Percentiles rank a stretch among this genome's conserved stretches.
phyloP scores from a whole-genome alignment of 2,888 invertebrate genomes.

The Magallana nippona region DNA sequence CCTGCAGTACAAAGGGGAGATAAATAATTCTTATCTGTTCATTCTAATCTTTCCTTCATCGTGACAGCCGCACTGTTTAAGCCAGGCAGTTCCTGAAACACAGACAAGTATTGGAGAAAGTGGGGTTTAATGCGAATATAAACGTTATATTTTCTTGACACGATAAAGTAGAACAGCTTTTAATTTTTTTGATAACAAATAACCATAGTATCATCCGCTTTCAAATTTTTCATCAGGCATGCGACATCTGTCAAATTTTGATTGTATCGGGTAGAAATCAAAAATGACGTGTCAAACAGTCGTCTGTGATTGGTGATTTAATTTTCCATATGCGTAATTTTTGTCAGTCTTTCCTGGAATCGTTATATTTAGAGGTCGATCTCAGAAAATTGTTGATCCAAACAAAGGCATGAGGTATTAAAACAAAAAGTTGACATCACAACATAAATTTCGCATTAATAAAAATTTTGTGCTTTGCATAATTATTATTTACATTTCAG shows the following conservation, averaged over 20 bases:
- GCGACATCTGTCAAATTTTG: neutral
- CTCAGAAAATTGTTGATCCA: too few relatives aligned
- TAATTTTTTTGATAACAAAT: slow-evolving; percentile 21
- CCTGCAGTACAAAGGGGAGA: slow-evolving; percentile 14
- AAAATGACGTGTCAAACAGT: too few relatives aligned
- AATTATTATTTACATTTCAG: too few relatives aligned
- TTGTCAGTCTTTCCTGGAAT: too few relatives aligned
- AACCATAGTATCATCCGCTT: neutral
- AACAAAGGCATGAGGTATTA: too few relatives aligned
- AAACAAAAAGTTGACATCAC: too few relatives aligned
- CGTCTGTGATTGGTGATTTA: too few relatives aligned
- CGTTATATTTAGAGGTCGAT: too few relatives aligned
- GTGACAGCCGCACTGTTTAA: slow-evolving; percentile 14
- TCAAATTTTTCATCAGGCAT: neutral
- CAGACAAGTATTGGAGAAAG: neutral
- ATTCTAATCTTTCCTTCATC: neutral
- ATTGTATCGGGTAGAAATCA: neutral
- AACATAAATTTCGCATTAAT: too few relatives aligned
- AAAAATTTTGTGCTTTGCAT: too few relatives aligned
- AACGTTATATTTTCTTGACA: slow-evolving; percentile 27
- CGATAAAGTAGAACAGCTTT: slow-evolving; percentile 7
- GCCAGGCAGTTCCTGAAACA: slow-evolving; percentile 2
- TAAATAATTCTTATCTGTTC: slow-evolving; percentile 10
- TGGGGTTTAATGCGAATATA: slow-evolving; percentile 25
- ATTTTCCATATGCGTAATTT: too few relatives aligned